A percentile compares a stretch with the other conserved stretches of the same genome.
Conservation (phyloP, 2,113 vertebrate species). For the Ptilorrhoa leucosticta region DNA sequence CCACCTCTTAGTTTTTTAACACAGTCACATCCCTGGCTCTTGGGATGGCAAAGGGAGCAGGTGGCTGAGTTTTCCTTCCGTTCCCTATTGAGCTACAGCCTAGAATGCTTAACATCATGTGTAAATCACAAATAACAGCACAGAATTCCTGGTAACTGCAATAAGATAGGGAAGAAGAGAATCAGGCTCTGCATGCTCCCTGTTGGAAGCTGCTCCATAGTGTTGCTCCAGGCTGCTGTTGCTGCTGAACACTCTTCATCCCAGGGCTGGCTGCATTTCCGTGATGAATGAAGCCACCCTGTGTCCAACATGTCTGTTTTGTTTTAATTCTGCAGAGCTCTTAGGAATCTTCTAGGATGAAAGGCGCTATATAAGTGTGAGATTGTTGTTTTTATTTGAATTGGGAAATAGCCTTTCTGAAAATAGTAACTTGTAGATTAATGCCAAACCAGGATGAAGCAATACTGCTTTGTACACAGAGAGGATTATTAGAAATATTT, state of each 20-base stretch:
- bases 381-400: slow-evolving; percentile 50
- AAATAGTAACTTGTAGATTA: slow-evolving; percentile 63
- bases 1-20: not conserved
- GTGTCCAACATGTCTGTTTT: slow-evolving; percentile 26
- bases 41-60: not conserved
- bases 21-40: not conserved
- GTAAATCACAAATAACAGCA: not conserved
- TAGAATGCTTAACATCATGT: not conserved
- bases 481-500: slow-evolving; percentile 68
- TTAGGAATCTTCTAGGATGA: slow-evolving; percentile 15
- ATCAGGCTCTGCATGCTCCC: not conserved
- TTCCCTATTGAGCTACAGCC: not conserved
- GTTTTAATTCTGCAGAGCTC: slow-evolving; percentile 44
- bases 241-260: not conserved
- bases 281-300: slow-evolving; percentile 26
- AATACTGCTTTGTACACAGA: slow-evolving; percentile 58
- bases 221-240: not conserved
- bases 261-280: not conserved
- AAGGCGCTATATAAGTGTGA: slow-evolving; percentile 25
- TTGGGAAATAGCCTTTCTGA: slow-evolving; percentile 60
- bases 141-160: not conserved
- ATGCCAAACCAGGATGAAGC: slow-evolving; percentile 59
- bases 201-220: not conserved
- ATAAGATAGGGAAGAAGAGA: not conserved
- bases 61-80: not conserved